Conservation (phyloP, 2,797 vertebrate genomes). For the Enteromius argenteus region DNA sequence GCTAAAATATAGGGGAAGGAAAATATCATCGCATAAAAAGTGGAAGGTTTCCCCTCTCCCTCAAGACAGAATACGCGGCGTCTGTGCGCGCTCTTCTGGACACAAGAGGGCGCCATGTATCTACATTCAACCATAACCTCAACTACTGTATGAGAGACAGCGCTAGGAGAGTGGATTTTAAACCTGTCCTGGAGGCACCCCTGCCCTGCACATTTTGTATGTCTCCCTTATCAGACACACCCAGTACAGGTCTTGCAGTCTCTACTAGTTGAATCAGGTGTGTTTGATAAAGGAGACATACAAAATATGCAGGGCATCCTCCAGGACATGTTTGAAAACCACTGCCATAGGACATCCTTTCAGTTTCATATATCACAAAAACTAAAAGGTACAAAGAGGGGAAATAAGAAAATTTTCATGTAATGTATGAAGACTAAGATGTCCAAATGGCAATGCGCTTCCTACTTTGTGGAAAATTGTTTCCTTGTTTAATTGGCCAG, state of each 20-base stretch:
- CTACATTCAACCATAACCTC: background rate
- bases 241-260: no score
- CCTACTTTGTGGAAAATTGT: background rate
- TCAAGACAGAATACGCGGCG: background rate
- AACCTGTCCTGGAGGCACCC: no score
- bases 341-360: no score
- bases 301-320: no score
- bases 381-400: background rate
- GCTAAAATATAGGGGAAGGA: no score
- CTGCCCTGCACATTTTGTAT: no score
- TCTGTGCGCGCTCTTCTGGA: background rate
- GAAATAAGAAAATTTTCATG: background rate
- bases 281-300: no score
- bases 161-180: no score
- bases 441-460: background rate
- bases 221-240: no score
- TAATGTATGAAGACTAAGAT: background rate
- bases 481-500: background rate
- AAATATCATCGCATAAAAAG: background rate
- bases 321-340: no score
- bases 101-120: constrained; percentile 20
- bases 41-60: background rate
- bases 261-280: no score
- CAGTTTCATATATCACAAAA: background rate
- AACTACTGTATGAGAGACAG: background rate